These are phyloP conservation scores for Zelostemma sp. DNA, from an alignment of 1,140 invertebrate genomes.

Conservation along the genomic window DNA sequence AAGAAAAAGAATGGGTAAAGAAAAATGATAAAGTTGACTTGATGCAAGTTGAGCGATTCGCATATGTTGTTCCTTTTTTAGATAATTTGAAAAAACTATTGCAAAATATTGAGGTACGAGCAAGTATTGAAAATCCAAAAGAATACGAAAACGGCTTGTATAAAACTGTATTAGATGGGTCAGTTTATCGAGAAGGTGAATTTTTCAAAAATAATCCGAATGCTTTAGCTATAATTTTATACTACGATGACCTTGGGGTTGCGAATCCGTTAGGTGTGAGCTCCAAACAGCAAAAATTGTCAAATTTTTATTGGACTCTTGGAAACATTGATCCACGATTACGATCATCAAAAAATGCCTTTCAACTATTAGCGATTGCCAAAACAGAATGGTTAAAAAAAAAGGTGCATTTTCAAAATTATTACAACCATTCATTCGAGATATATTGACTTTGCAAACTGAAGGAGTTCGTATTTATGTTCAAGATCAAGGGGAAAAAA, in stretches of 20 bases:
- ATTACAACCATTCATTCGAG: not conserved
- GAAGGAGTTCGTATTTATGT: slow-evolving; percentile 5
- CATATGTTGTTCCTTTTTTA: too few relatives aligned
- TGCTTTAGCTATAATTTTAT: too few relatives aligned
- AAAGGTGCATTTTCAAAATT: not conserved
- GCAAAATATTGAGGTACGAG: too few relatives aligned
- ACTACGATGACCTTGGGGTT: slow-evolving; percentile 2
- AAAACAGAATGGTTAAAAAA: slow-evolving; percentile 20
- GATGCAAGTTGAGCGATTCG: too few relatives aligned
- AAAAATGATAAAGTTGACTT: too few relatives aligned
- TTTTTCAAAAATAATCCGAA: too few relatives aligned
- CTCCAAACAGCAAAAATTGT: slow-evolving; percentile 19
- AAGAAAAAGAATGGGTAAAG: too few relatives aligned
- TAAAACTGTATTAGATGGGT: too few relatives aligned
- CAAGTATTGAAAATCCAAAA: too few relatives aligned
- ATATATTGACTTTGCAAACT: not conserved
- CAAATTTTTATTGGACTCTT: slow-evolving; percentile 22
- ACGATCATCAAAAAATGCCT: slow-evolving; percentile 2
- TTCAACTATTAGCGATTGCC: slow-evolving; percentile 5
- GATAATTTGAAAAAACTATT: too few relatives aligned
- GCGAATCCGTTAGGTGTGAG: slow-evolving; percentile 17
- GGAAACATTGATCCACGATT: slow-evolving; percentile 15
- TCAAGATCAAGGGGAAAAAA: not conserved
- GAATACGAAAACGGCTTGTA: too few relatives aligned
- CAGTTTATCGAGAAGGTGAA: too few relatives aligned